Evolutionary conservation across 2,888 invertebrate genomes (phyloP), one percentile per base, ranked within the genome.

Genomic region (Pollenia angustigena): DNA sequence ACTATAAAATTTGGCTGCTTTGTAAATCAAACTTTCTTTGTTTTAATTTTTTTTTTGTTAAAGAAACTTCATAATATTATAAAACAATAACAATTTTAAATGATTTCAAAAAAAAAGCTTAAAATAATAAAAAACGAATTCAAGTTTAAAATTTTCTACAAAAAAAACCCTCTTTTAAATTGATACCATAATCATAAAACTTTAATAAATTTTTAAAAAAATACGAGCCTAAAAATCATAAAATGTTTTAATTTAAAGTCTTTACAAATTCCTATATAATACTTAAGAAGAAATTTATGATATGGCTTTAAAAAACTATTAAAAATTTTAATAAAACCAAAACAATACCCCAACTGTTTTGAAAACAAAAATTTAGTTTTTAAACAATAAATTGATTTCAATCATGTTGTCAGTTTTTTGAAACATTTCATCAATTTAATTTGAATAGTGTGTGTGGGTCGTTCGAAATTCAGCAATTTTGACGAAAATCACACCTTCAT

Each of bases 401-500:
- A 79, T 1, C 1, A 69, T 60, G 69, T 60, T n/a, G 50, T 69
- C 1, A 23, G 0, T 7, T 42, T 56, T 2, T 9, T 56, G 44
- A 56, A 56, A 12, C 9, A 42, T 69, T 52, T 40, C 52, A 54
- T 32, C 32, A 50, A 46, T 23, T 66, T 46, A 18, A 32, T 32
- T 32, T 32, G 18, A 44, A 44, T 48, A n/a, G 48, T 48, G 23
- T 32, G 69, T 16, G 78, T 66, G 46, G 23, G 32, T 52, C 6
- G 32, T 12, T 60, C 46, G 32, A 32, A 32, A 32, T 18, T 62
- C 11, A 46, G 9, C 23, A n/a, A 18, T 42, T 40, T 56, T 58
- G 11, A 46, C 9, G 58, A 50, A 79, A 69, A n/a, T 79, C 69
- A 52, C 79, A 79, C 69, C 69, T 79, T 79, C n/a, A 40, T 23